These are phyloP conservation scores for Phrynosoma blainvillii DNA, from an alignment of 2,113 vertebrate genomes.

Conservation along the genomic window DNA sequence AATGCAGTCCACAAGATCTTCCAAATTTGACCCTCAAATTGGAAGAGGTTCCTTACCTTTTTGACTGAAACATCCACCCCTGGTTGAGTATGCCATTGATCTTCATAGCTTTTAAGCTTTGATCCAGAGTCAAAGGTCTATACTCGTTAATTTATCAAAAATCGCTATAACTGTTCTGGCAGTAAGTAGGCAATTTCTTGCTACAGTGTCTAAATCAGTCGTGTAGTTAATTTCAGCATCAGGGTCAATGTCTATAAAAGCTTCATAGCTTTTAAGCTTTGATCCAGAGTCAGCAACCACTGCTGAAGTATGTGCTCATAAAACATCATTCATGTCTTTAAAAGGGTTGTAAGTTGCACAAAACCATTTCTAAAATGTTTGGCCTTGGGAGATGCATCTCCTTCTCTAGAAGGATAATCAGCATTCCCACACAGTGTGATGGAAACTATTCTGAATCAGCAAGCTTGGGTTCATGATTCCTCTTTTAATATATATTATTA, in stretches of 20 bases:
- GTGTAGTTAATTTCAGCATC: too few species aligned
- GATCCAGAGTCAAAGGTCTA: too few species aligned
- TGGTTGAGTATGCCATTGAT: not conserved
- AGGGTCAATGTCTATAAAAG: too few species aligned
- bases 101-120: too few species aligned
- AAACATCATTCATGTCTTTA: slow-evolving; percentile 19
- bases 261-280: not conserved
- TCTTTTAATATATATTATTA: not conserved
- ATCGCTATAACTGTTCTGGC: too few species aligned
- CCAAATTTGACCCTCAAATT: not conserved
- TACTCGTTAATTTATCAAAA: too few species aligned
- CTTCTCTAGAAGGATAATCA: slow-evolving; percentile 45
- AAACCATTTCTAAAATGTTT: slow-evolving; percentile 37
- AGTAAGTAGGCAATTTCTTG: too few species aligned
- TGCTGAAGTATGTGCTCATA: not conserved
- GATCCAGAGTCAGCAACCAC: not conserved
- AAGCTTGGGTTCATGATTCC: not conserved
- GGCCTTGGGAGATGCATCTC: slow-evolving; percentile 20
- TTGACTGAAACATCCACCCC: not conserved
- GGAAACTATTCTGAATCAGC: slow-evolving; percentile 10
- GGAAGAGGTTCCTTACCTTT: not conserved
- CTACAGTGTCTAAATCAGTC: too few species aligned
- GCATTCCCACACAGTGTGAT: not conserved
- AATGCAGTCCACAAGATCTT: too few species aligned
- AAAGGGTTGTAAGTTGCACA: slow-evolving; percentile 19